phyloP scores from a whole-genome alignment of 2,113 vertebrate species.

The Ardeotis arabs region DNA sequence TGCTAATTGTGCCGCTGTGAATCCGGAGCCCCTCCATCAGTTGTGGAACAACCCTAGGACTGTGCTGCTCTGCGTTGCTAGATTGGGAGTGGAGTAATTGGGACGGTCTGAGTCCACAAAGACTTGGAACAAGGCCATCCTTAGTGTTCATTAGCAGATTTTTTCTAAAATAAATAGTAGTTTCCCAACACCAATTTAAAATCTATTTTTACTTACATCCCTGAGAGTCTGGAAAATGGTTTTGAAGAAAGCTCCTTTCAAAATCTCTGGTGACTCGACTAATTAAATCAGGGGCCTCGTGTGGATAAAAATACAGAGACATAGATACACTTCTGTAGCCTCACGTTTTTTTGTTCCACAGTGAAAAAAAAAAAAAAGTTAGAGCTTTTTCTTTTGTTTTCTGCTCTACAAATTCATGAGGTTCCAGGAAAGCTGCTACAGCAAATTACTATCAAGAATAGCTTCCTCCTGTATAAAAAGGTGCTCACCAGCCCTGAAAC shows the following conservation, averaged over 20 bases:
- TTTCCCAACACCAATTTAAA: constrained; percentile 16
- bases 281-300: constrained; percentile 16
- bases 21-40: neutral
- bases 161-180: neutral
- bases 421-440: neutral
- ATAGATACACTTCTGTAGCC: neutral
- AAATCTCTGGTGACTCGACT: neutral
- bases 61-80: neutral
- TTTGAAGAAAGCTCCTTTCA: constrained; percentile 16
- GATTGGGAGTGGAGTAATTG: neutral
- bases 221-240: neutral
- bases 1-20: neutral
- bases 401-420: neutral
- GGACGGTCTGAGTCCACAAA: neutral
- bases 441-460: neutral
- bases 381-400: neutral
- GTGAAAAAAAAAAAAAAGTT: neutral
- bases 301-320: neutral
- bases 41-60: neutral
- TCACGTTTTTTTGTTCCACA: neutral
- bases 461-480: neutral
- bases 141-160: neutral
- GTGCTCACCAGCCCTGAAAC: neutral
- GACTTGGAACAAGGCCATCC: neutral
- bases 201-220: neutral